phyloP scores from a whole-genome alignment of 1,140 invertebrate species.

The Brachionus sp. region DNA sequence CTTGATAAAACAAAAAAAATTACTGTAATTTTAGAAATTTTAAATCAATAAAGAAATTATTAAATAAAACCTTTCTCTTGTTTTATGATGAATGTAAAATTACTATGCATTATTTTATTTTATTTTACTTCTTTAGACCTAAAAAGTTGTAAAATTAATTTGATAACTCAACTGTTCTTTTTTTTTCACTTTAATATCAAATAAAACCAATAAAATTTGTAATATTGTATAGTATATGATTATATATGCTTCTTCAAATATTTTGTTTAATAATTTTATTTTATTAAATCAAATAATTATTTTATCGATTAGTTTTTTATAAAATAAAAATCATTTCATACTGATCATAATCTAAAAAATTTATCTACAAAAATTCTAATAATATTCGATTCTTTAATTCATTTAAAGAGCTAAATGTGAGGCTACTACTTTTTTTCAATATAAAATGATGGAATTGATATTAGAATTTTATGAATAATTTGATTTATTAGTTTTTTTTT shows the following conservation, averaged over 20 bases:
- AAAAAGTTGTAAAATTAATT: too few species aligned
- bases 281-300: background rate
- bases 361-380: background rate
- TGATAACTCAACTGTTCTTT: too few species aligned
- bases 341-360: background rate
- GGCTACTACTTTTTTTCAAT: background rate
- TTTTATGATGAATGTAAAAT: too few species aligned
- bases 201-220: background rate
- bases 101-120: too few species aligned
- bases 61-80: too few species aligned
- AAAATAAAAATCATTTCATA: background rate
- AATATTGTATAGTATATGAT: too few species aligned
- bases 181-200: background rate
- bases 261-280: background rate
- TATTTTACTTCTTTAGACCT: too few species aligned
- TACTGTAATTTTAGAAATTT: too few species aligned
- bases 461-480: too few species aligned
- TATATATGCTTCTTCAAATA: background rate
- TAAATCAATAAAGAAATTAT: too few species aligned
- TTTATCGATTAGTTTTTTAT: background rate
- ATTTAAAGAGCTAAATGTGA: background rate
- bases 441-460: background rate
- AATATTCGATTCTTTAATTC: background rate
- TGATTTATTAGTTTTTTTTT: too few species aligned
- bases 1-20: too few species aligned